Base-by-base conservation (phyloP, 2,797 vertebrate species). In the Phoebastria nigripes region DNA sequence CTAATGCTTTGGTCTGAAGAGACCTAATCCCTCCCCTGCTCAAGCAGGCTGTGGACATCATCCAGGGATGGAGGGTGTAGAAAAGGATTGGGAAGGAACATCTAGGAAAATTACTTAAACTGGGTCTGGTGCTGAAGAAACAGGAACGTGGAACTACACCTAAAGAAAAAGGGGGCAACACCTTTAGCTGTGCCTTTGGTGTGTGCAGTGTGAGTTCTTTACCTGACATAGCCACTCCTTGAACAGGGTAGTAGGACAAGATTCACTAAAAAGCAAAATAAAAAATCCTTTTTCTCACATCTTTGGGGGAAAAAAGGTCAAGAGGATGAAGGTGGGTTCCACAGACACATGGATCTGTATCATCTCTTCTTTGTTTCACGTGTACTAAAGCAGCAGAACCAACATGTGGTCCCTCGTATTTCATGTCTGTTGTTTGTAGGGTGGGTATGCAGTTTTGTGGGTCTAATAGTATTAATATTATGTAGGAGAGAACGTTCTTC, bases 261-360 rank as follows among this genome's bases (percentile, higher is more conserved):
- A 82, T 67, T 74, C 39, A 56, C 15, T 58, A 24, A 62, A 72
- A 65, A 58, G 13, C 4, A 35, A 41, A 58, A 8, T 14, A 19
- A 55, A 39, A 84, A 62, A 19, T 2, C 1, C 1, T 29, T 71
- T 77, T 65, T 52, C 51, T 93, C 31, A 11, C 9, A 11, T 51
- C 20, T 88, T 69, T 26, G 13, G 0, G 15, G 52, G 8, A 2
- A 8, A 21, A 16, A 62, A 69, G 15, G 11, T 82, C 16, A 62
- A 37, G 35, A 72, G 11, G 3, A 44, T 55, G 47, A 84, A 77
- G 66, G 31, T 65, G 25, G 15, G 13, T 80, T 91, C 55, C 47
- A 52, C 33, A 82, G 20, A 44, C 24, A 44, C 8, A 16, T 0
- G 0, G 9, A 16, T 51, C 49, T 84, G 5, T 76, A 22, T n/a